Evolutionary conservation across 2,113 vertebrate species (phyloP), one percentile per base, ranked within the genome.

Genomic region (Dicaeum eximium): DNA sequence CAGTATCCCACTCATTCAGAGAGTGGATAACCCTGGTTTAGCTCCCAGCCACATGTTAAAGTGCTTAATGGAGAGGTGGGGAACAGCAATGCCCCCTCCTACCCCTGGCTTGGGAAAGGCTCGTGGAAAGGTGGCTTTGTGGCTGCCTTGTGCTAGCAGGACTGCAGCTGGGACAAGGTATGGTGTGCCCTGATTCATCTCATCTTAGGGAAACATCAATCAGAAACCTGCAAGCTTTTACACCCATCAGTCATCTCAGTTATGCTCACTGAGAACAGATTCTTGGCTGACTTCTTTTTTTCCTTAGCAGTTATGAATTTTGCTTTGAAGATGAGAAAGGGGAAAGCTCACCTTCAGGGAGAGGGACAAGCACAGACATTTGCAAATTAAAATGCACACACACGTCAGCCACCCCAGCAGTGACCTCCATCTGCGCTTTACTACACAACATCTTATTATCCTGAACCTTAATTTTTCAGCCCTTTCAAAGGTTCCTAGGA

Each of bases 311-410:
- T 47, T 80, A 42, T 33, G 37, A 13, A 58, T 40, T 54, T 90
- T 92, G 60, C 86, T 97, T 95, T 95, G 62, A 96, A 94, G 80
- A 65, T 70, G 88, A 87, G 92, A 75, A 65, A 47, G 73, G 57
- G 31, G 90, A 22, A 91, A 93, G 53, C 51, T 58, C 65, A 56
- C 92, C 96, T 97, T 88, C 65, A 47, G 91, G 73, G 74, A 96
- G 88, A 92, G 62, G 77, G 72, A 83, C 81, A 86, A 93, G 93
- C 82, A 97, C 77, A 96, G 73, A 83, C 85, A 81, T 53, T 86
- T 77, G 51, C 82, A 89, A 87, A 80, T 64, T 54, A 82, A 96
- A 96, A 84, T 42, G 48, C 50, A 13, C 1, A 42, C 42, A 85
- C 27, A 33, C 15, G 44, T 90, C 89, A 93, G 58, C 67, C 51